Conservation (phyloP, 2,113 vertebrate species). For the Gymnobelideus leadbeateri region DNA sequence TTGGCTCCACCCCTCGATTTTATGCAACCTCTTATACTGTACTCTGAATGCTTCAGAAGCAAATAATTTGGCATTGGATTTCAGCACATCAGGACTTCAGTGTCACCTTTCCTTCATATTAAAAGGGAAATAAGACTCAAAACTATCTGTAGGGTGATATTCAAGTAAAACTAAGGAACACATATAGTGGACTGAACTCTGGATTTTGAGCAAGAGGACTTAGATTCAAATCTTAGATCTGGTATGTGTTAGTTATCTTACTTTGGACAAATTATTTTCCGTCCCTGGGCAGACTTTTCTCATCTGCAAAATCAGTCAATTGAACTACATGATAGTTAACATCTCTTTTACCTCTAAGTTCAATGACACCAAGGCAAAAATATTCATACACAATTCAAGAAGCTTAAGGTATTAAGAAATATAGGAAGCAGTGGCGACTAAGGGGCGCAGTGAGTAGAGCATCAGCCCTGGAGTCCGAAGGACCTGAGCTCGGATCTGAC, state of each 20-base stretch:
- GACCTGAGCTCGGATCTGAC: too few relatives aligned
- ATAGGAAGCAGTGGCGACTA: too few relatives aligned
- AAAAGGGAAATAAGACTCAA: slow-evolving; percentile 20
- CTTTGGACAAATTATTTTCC: neutral
- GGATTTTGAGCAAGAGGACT: neutral
- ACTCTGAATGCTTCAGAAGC: slow-evolving; percentile 14
- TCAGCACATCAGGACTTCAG: neutral
- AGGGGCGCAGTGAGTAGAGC: too few relatives aligned
- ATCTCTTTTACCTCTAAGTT: neutral
- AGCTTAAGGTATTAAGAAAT: neutral
- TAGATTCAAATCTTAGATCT: neutral
- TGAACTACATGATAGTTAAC: neutral
- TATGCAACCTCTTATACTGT: slow-evolving; percentile 10
- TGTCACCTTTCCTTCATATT: slow-evolving; percentile 20
- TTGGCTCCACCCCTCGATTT: neutral
- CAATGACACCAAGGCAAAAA: neutral
- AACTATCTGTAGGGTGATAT: slow-evolving; percentile 8
- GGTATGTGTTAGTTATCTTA: neutral
- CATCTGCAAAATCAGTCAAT: neutral
- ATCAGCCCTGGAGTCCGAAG: too few relatives aligned
- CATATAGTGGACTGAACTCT: neutral
- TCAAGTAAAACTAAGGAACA: neutral
- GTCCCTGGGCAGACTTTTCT: neutral
- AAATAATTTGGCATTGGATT: slow-evolving; percentile 52
- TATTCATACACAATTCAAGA: neutral